phyloP scores from a whole-genome alignment of 35 echinoderm and acorn worm species.

The Acanthaster planci region DNA sequence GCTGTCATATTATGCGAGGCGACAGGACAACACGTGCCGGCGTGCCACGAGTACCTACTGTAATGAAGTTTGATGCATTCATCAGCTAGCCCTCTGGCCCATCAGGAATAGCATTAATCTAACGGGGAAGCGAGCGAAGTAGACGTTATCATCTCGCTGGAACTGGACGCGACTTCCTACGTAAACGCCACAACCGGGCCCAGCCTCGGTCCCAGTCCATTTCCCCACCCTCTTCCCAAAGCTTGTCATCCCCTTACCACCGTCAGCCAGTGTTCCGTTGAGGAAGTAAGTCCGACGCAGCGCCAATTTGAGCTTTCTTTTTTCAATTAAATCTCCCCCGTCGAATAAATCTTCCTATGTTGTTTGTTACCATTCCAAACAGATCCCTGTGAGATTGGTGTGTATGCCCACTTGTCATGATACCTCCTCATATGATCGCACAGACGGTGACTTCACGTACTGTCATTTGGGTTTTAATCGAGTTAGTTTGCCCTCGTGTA shows the following conservation, averaged over 20 bases:
- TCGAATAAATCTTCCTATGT: background rate
- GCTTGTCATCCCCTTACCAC: background rate
- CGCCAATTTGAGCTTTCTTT: background rate
- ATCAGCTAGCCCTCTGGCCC: background rate
- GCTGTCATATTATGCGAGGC: conserved; percentile 11
- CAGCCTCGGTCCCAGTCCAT: background rate
- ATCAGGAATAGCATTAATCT: background rate
- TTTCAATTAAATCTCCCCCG: background rate
- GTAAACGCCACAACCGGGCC: background rate
- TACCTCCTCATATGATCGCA: too few species aligned
- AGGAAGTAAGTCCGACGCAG: background rate
- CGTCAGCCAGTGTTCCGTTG: background rate
- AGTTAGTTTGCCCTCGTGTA: too few species aligned
- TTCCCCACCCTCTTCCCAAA: background rate
- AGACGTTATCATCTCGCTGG: background rate
- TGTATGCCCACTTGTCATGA: too few species aligned
- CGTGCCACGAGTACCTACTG: background rate
- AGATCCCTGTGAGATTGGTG: background rate
- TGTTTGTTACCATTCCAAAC: conserved; percentile 18
- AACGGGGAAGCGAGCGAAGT: background rate
- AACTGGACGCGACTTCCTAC: background rate
- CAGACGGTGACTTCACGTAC: too few species aligned
- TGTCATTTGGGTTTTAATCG: too few species aligned
- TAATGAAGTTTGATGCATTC: conserved; percentile 32
- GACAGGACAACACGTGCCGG: conserved; percentile 23